A percentile compares a stretch with the other conserved stretches of the same genome.
phyloP scores from a whole-genome alignment of 2,113 vertebrate genomes.

The Aptenodytes patagonicus region DNA sequence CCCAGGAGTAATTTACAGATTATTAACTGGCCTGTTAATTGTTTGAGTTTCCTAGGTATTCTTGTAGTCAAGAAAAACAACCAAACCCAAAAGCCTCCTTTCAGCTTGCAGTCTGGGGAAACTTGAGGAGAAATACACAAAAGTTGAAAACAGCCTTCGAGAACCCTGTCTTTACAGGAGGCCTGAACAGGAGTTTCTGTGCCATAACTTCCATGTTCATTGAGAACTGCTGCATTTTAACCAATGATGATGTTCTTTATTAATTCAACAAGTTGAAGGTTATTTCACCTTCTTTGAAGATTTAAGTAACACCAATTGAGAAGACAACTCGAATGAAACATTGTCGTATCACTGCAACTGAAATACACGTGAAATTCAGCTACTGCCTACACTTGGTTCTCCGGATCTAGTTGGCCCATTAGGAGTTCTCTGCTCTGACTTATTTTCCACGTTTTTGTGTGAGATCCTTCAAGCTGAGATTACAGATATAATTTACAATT shows the following conservation, averaged over 20 bases:
- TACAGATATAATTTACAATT: background rate
- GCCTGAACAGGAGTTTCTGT: background rate
- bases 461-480: background rate
- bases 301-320: background rate
- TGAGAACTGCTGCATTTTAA: background rate
- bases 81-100: background rate
- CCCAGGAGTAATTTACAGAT: background rate
- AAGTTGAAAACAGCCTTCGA: background rate
- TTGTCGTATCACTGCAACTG: background rate
- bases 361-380: background rate
- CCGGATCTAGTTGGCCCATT: background rate
- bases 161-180: background rate
- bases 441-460: background rate
- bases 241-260: background rate
- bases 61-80: background rate
- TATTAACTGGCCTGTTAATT: background rate
- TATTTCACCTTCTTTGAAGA: background rate
- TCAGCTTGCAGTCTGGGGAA: background rate
- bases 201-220: background rate
- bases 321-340: background rate
- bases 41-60: background rate
- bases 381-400: background rate
- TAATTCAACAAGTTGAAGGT: background rate
- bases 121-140: background rate
- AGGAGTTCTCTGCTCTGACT: background rate